These are phyloP conservation scores for Crocodylus rhombifer DNA, from an alignment of 2,797 vertebrate species.

Conservation along the genomic window DNA sequence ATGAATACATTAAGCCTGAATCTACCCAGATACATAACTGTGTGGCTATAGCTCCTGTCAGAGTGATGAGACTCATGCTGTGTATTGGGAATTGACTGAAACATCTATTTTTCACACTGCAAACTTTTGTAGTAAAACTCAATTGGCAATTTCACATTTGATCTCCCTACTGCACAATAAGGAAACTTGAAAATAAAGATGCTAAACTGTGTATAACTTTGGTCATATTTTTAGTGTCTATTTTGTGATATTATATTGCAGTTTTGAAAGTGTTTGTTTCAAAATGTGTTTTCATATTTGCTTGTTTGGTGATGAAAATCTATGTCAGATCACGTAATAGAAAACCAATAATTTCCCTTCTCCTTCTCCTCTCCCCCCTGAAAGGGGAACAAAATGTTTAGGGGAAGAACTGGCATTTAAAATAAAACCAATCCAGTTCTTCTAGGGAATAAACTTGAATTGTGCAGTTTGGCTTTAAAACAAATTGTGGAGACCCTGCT, in stretches of 20 bases:
- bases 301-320: background rate
- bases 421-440: background rate
- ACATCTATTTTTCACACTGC: background rate
- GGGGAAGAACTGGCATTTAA: background rate
- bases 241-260: background rate
- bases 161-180: background rate
- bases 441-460: background rate
- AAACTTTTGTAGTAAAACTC: background rate
- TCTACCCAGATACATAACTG: background rate
- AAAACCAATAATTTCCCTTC: background rate
- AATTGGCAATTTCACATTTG: constrained; percentile 1
- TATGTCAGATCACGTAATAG: background rate
- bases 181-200: background rate
- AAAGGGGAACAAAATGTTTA: background rate
- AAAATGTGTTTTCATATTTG: background rate
- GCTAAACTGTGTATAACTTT: background rate
- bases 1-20: background rate
- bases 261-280: background rate
- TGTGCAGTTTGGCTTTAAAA: background rate
- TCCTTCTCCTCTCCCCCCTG: background rate
- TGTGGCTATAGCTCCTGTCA: background rate
- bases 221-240: background rate
- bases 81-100: background rate
- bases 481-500: background rate
- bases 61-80: background rate